phyloP scores from a whole-genome alignment of 2,888 invertebrate genomes.

The Portevinia maculata region DNA sequence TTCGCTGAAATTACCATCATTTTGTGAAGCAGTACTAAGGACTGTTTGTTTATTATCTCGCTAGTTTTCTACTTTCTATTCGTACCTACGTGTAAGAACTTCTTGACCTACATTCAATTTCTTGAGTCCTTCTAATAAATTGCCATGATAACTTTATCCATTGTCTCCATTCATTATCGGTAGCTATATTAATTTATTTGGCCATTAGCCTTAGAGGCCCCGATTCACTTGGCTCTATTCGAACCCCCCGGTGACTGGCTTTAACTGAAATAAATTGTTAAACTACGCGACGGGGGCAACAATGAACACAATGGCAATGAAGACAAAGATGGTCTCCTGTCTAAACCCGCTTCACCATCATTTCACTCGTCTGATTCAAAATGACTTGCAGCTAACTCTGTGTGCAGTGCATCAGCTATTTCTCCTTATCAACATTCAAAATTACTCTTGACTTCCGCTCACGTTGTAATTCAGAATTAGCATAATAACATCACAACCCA shows the following conservation, averaged over 20 bases:
- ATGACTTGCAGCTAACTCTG: constrained; percentile 48
- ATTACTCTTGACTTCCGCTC: constrained; percentile 60
- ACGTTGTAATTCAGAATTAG: constrained; percentile 68
- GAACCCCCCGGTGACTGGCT: constrained; percentile 1
- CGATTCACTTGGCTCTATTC: constrained; percentile 9
- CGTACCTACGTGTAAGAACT: neutral
- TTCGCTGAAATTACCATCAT: too few species aligned
- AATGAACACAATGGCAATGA: constrained; percentile 27
- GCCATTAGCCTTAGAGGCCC: constrained; percentile 33
- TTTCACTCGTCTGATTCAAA: neutral
- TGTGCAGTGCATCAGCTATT: constrained; percentile 24
- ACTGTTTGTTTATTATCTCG: neutral
- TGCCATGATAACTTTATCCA: constrained; percentile 48
- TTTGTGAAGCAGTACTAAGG: neutral
- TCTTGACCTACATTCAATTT: constrained; percentile 38
- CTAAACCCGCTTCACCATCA: neutral
- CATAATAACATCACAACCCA: constrained; percentile 56
- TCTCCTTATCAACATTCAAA: constrained; percentile 62
- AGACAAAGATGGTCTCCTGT: neutral
- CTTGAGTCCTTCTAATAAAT: constrained; percentile 29
- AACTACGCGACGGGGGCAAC: constrained; percentile 43
- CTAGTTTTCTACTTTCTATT: neutral
- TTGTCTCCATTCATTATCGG: constrained; percentile 18
- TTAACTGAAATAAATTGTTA: constrained; percentile 54
- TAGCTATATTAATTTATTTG: constrained; percentile 56